Percentiles rank a stretch among this genome's conserved stretches.
These are phyloP conservation scores for Cossypha niveicapilla DNA, from an alignment of 2,797 vertebrate species.

Conservation along the genomic window DNA sequence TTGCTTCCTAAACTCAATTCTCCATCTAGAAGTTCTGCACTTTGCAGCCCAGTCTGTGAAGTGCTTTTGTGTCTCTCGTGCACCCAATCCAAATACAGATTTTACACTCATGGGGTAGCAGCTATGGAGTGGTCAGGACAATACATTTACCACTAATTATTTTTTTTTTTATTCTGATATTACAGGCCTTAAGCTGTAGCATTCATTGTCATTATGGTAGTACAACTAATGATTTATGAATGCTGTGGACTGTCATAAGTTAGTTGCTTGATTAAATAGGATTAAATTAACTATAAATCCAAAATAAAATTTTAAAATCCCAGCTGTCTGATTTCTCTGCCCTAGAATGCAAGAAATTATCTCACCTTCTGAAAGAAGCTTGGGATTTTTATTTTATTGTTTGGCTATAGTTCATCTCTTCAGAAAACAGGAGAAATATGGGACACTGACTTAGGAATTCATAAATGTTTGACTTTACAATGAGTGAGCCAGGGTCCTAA, in stretches of 20 bases:
- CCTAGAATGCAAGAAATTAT: background rate
- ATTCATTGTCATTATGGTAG: background rate
- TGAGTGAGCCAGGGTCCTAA: background rate
- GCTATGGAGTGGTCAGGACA: background rate
- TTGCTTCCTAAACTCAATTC: background rate
- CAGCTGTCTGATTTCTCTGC: background rate
- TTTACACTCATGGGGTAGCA: accelerated
- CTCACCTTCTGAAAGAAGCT: background rate
- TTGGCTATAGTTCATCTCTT: background rate
- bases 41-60: background rate
- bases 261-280: background rate
- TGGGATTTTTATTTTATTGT: background rate
- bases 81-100: background rate
- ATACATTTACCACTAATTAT: background rate
- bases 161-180: background rate
- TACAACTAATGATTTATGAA: background rate
- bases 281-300: background rate
- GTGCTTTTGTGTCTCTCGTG: background rate
- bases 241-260: background rate
- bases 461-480: background rate
- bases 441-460: background rate
- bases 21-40: background rate
- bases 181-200: background rate
- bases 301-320: background rate
- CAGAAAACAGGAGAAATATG: background rate